phyloP scores from a whole-genome alignment of 2,888 invertebrate species.

The Orchesella flavescens region DNA sequence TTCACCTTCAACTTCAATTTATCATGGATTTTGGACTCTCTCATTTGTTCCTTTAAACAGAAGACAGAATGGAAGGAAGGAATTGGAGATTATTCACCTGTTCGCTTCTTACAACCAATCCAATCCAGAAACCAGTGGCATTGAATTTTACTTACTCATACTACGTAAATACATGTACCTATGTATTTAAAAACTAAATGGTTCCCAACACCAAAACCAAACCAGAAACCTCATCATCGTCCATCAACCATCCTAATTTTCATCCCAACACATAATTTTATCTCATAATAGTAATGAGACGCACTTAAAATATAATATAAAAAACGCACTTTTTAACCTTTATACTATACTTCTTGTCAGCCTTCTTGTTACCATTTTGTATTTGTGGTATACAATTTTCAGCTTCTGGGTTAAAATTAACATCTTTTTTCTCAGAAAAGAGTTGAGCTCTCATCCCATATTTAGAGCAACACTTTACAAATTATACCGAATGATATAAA shows the following conservation, averaged over 20 bases:
- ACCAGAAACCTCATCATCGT: slow-evolving; percentile 28
- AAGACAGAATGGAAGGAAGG: not conserved
- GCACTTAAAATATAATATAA: slow-evolving; percentile 4
- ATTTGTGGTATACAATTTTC: not conserved
- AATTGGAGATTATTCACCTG: slow-evolving; percentile 19
- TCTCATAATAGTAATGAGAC: slow-evolving; percentile 10
- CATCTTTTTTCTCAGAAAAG: slow-evolving; percentile 7
- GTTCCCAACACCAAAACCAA: slow-evolving; percentile 4
- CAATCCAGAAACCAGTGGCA: not conserved
- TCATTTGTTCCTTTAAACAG: slow-evolving; percentile 24
- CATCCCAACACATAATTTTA: slow-evolving; percentile 36
- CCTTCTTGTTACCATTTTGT: slow-evolving; percentile 41
- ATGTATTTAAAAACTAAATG: slow-evolving; percentile 21
- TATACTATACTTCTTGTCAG: slow-evolving; percentile 31
- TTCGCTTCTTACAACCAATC: not conserved
- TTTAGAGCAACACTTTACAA: not conserved
- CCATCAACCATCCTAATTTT: slow-evolving; percentile 45
- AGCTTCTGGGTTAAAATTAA: slow-evolving; percentile 42
- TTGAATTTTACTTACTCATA: not conserved
- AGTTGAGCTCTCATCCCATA: not conserved
- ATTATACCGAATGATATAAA: not conserved
- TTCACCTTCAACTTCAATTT: slow-evolving; percentile 36
- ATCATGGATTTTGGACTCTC: slow-evolving; percentile 13
- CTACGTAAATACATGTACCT: not conserved
- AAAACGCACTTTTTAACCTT: slow-evolving; percentile 16